Evolutionary conservation across 2,113 vertebrate genomes (phyloP).

Genomic region (Lonchura striata): DNA sequence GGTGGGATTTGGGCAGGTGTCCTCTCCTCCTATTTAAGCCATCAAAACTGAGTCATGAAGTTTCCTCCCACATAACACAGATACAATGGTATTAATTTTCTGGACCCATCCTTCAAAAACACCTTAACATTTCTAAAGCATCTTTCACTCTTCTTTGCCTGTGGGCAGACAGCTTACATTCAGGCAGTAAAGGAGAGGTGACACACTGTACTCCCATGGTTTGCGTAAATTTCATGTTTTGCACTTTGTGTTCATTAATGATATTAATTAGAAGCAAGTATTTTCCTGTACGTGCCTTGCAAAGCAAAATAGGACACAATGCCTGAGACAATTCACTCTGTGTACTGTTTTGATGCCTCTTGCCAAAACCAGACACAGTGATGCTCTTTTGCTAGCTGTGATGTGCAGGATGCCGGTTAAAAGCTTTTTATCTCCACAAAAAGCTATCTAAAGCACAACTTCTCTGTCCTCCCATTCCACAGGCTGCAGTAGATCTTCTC

Average conservation of each 20-base stretch:
- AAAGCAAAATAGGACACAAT: neutral
- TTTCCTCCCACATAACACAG: neutral
- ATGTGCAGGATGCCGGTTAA: rapidly evolving
- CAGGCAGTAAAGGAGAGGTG: neutral
- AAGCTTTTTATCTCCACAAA: neutral
- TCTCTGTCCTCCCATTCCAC: neutral
- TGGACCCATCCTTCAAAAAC: neutral
- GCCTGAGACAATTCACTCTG: neutral
- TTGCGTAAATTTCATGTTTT: neutral
- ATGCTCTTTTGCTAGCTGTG: neutral
- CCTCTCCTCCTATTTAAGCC: neutral
- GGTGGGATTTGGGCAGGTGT: neutral
- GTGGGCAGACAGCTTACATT: neutral
- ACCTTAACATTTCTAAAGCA: neutral
- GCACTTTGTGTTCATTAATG: neutral
- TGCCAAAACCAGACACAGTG: neutral
- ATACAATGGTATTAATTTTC: neutral
- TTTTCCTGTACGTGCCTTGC: neutral
- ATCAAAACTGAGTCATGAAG: neutral
- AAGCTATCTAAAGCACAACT: neutral
- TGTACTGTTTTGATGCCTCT: neutral
- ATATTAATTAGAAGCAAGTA: neutral
- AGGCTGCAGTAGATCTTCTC: neutral
- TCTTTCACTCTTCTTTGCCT: neutral
- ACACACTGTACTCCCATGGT: neutral